phyloP scores from a whole-genome alignment of 2,888 invertebrate genomes.

The Dicyrtomina minuta region DNA sequence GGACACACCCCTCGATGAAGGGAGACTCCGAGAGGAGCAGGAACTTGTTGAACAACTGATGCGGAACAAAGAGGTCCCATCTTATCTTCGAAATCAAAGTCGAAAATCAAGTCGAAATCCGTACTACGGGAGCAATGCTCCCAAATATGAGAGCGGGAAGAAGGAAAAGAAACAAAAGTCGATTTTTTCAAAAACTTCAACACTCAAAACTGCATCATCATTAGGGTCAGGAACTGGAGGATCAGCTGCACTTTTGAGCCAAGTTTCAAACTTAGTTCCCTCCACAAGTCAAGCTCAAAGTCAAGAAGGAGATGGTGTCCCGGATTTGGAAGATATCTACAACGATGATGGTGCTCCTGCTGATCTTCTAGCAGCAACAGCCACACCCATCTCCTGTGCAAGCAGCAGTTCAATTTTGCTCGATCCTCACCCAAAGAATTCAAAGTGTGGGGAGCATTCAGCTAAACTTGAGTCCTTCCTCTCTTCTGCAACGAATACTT shows the following conservation, averaged over 20 bases:
- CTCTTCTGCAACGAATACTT: neutral
- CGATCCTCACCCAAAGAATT: neutral
- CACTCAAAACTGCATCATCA: too few species aligned
- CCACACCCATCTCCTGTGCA: neutral
- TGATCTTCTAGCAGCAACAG: neutral
- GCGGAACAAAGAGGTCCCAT: constrained; percentile 32
- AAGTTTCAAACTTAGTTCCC: neutral
- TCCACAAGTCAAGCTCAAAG: neutral
- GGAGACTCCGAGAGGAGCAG: constrained; percentile 40
- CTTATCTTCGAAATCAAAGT: neutral
- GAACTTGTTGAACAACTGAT: constrained; percentile 38
- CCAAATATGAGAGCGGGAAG: too few species aligned
- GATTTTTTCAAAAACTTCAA: neutral
- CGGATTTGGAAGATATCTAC: constrained; percentile 13
- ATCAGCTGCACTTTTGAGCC: too few species aligned
- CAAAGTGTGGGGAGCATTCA: neutral
- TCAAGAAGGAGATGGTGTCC: neutral
- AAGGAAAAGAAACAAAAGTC: neutral
- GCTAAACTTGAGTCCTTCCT: neutral
- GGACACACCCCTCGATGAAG: constrained; percentile 55
- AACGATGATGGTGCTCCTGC: neutral
- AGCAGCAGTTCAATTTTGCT: neutral
- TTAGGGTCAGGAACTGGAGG: too few species aligned
- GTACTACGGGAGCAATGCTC: too few species aligned
- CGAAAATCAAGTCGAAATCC: neutral